Evolutionary conservation across 2,797 vertebrate species (phyloP).

Genomic region (Urophycis tenuis): DNA sequence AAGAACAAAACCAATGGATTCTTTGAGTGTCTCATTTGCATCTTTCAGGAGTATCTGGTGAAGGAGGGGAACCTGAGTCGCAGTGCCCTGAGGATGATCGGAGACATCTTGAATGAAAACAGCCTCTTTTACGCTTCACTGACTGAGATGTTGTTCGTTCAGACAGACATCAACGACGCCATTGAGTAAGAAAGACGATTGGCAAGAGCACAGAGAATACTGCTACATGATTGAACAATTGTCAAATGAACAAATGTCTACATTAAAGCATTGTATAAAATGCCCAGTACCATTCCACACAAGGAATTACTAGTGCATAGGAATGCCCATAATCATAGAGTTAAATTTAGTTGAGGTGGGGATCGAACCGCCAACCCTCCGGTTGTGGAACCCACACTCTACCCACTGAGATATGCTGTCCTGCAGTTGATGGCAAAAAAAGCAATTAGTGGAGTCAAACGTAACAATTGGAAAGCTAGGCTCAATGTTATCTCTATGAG

Average conservation of each 20-base stretch:
- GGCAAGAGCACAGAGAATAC: not conserved
- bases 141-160: slow-evolving; percentile 71
- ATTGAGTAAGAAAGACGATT: slow-evolving; percentile 54
- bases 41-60: slow-evolving; percentile 70
- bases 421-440: not conserved
- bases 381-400: no score
- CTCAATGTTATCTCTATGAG: no score
- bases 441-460: no score
- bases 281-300: no score
- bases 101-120: slow-evolving; percentile 77
- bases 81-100: slow-evolving; percentile 73
- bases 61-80: slow-evolving; percentile 74
- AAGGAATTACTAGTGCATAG: no score
- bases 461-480: no score
- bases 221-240: not conserved
- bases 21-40: not conserved
- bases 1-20: not conserved
- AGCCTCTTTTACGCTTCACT: slow-evolving; percentile 76
- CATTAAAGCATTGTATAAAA: not conserved
- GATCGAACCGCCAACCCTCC: no score
- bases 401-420: no score
- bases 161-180: slow-evolving; percentile 72
- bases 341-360: no score
- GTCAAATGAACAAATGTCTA: not conserved
- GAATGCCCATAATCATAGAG: no score